Percentiles rank a stretch among this genome's conserved stretches.
Conservation (phyloP, 2,888 invertebrate genomes). For the Anorthoa munda region DNA sequence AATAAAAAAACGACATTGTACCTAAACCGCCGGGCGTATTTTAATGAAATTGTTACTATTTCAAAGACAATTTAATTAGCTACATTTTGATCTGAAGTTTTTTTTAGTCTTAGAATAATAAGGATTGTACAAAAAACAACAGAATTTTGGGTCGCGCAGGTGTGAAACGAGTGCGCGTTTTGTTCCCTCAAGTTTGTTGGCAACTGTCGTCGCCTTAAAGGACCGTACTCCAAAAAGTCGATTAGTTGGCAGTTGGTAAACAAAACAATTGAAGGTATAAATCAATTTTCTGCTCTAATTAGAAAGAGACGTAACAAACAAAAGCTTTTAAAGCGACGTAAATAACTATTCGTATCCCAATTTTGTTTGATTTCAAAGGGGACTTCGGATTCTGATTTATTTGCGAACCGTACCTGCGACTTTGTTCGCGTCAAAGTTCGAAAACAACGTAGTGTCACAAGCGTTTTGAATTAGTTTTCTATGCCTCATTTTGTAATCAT, state of each 20-base stretch:
- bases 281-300: conserved; percentile 68
- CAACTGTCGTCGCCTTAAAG: background rate
- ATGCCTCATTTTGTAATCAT: no score
- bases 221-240: conserved; percentile 26
- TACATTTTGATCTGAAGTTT: no score
- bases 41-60: no score
- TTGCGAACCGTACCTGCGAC: background rate
- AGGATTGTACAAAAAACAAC: no score
- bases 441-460: background rate
- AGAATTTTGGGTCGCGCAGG: no score
- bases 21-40: no score
- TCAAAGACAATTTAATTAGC: no score
- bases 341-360: conserved; percentile 15
- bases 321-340: conserved; percentile 68
- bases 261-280: conserved; percentile 68
- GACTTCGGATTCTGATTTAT: background rate
- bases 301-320: conserved; percentile 69
- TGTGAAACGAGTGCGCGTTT: no score
- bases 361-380: conserved; percentile 3
- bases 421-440: background rate
- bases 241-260: conserved; percentile 54
- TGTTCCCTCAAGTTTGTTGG: no score
- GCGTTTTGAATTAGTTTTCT: background rate
- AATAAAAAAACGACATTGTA: no score
- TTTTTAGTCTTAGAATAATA: no score